These are phyloP conservation scores for Phalacrocorax pelagicus DNA, from an alignment of 2,113 vertebrate genomes.

Conservation along the genomic window DNA sequence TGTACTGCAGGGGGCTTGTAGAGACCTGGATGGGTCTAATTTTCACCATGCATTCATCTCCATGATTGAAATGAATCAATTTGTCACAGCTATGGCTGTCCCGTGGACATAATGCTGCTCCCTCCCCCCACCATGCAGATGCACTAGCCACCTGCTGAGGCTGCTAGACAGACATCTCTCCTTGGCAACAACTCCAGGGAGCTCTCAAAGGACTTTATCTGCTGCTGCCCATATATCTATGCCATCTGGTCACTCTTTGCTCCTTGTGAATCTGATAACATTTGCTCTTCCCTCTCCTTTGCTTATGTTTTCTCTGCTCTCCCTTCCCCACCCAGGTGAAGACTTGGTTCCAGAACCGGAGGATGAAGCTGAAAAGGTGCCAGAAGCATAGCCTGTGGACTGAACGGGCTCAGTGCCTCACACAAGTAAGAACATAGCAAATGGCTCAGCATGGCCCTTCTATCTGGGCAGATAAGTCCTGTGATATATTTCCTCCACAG, in stretches of 20 bases:
- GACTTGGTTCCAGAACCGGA: slow-evolving; percentile 87
- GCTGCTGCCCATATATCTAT: not conserved
- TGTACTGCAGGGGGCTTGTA: not conserved
- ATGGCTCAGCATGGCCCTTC: not conserved
- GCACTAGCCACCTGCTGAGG: slow-evolving; percentile 33
- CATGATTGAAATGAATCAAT: not conserved
- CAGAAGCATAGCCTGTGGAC: slow-evolving; percentile 79
- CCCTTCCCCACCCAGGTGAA: slow-evolving; percentile 72
- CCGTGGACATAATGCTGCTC: rapidly evolving
- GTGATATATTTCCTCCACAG: not conserved
- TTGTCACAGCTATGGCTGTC: not conserved
- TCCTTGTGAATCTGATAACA: not conserved
- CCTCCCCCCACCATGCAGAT: not conserved
- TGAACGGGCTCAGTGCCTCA: slow-evolving; percentile 45
- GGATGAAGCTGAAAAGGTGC: slow-evolving; percentile 83
- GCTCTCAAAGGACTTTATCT: slow-evolving; percentile 2
- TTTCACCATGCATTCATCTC: not conserved
- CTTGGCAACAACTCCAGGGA: not conserved
- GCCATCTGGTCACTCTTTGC: not conserved
- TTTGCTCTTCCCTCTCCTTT: not conserved
- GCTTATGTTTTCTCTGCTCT: not conserved
- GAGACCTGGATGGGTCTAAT: not conserved
- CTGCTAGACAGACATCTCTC: slow-evolving; percentile 36
- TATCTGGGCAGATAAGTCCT: not conserved
- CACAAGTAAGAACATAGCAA: not conserved